Conservation (phyloP, 1,140 invertebrate genomes). For the Polypedilum pembai region DNA sequence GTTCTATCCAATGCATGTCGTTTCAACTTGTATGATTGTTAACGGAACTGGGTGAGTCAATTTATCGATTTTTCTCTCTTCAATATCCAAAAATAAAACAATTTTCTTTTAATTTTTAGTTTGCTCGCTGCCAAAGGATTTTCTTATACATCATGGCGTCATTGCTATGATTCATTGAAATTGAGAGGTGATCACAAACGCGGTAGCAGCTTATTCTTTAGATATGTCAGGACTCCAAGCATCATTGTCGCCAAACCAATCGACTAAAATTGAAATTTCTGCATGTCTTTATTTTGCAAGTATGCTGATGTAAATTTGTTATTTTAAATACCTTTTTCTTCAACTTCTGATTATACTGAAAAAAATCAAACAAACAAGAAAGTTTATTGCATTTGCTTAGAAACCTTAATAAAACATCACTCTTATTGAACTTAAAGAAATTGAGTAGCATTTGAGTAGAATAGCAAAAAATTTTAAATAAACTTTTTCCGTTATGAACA, state of each 20-base stretch:
- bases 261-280: not conserved
- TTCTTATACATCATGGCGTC: slow-evolving; percentile 61
- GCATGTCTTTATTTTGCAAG: too few species aligned
- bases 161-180: slow-evolving; percentile 71
- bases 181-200: slow-evolving; percentile 67
- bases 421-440: too few species aligned
- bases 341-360: too few species aligned
- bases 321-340: too few species aligned
- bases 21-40: slow-evolving; percentile 79
- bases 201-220: slow-evolving; percentile 67
- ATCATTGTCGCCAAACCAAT: not conserved
- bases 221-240: slow-evolving; percentile 32
- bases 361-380: too few species aligned
- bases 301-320: too few species aligned
- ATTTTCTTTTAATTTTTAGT: slow-evolving; percentile 44
- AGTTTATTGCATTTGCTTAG: too few species aligned
- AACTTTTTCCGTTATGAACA: too few species aligned
- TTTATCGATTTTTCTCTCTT: slow-evolving; percentile 29
- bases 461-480: too few species aligned
- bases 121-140: slow-evolving; percentile 59
- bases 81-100: slow-evolving; percentile 10
- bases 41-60: slow-evolving; percentile 58
- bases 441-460: too few species aligned
- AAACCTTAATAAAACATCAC: too few species aligned
- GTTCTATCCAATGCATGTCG: slow-evolving; percentile 78